Evolutionary conservation across 2,888 invertebrate genomes (phyloP), one percentile per base, ranked within the genome.

Genomic region (Piscicola geometra): DNA sequence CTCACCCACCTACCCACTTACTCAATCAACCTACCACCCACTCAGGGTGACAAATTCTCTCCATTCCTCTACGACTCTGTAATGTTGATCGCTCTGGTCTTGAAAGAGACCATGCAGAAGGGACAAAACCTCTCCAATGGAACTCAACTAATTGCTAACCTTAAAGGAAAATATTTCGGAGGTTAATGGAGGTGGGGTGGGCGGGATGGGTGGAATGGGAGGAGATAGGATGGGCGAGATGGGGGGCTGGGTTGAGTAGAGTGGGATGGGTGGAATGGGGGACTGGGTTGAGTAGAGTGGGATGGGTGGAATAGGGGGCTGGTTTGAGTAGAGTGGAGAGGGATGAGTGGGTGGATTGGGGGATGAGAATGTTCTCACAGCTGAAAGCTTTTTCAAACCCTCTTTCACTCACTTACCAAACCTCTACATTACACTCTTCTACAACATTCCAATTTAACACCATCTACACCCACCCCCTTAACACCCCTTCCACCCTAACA

Each of bases 11-110:
- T n/a, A n/a, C n/a, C n/a, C n/a, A n/a, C n/a, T n/a, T n/a, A n/a
- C n/a, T n/a, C n/a, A n/a, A n/a, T n/a, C n/a, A n/a, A n/a, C n/a
- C n/a, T n/a, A n/a, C 25, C n/a, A 41, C 33, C 33, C 28, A 25
- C 9, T 12, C 70, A 78, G 75, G 80, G 79, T 28, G 77, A 78
- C 76, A 72, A 75, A 47, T 80, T 77, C 74, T 35, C 79, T 0
- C 75, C 79, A 1, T 80, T 78, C 66, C 77, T 80, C 15, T 75
- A 80, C 56, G 80, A 80, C 69, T 78, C 80, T 9, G 78, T 80
- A 15, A 70, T 77, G 41, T 47, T 80, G 67, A 80, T 80, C 33
- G 79, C 76, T n/a, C 50, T 78, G 21, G 76, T 77, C 28, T 70
- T 80, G 52, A 80, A 78, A 60, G 77, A 78, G 33, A 76, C 80